Evolutionary conservation across 2,888 invertebrate genomes (phyloP), one percentile per base, ranked within the genome.

Genomic region (Stenodema calcarata): DNA sequence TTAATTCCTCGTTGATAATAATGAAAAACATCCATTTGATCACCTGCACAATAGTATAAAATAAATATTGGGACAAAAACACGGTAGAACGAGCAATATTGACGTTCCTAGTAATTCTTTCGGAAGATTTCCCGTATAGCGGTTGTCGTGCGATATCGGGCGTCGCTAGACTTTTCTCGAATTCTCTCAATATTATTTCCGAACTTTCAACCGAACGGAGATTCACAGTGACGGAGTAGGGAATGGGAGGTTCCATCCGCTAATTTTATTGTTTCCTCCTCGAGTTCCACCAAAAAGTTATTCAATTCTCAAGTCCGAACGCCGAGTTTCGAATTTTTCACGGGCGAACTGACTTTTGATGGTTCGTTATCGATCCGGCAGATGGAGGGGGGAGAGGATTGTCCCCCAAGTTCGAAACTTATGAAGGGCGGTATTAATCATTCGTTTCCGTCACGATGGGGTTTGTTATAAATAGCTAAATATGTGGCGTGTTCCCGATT

Each of bases 311-410:
- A 83, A 70, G 70, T 83, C 41, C 41, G 14, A 23, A n/a, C 27
- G 16, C 11, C 16, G 62, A 50, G 83, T 69, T 69, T 69, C 14
- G 70, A 35, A 44, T 83, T 83, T 83, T 83, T 50, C n/a, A 83
- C 83, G 42, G 83, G 1, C 41, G 83, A 83, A 83, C 83, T 83
- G 83, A 83, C 70, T 83, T 83, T 70, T 83, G 70, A 83, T 83
- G 83, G 83, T 70, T 27, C n/a, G 44, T 50, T 69, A 83, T 83
- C 83, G 69, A 23, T 70, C 47, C 42, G 11, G 27, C 11, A 12
- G n/a, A 9, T 42, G 16, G 23, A 47, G 42, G 18, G n/a, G 44
- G 47, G 47, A 0, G 47, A 23, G 41, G n/a, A 16, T 18, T 12
- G 0, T 50, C 12, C 1, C 6, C n/a, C 6, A 62, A 81, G 41